Evolutionary conservation across 2,113 vertebrate species (phyloP).

Genomic region (Enhydra lutris): DNA sequence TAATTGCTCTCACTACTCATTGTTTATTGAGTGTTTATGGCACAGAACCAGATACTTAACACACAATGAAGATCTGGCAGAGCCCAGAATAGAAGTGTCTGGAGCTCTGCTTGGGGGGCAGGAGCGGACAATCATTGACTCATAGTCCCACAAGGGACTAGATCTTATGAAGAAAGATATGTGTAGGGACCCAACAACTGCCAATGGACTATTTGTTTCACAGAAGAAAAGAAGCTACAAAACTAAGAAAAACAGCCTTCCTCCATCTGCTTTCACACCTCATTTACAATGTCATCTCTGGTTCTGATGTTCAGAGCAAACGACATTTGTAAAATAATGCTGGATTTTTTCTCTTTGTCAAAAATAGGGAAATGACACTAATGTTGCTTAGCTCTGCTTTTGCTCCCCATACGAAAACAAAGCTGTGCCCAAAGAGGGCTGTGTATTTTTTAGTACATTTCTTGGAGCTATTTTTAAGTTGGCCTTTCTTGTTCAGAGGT

Average conservation of each 20-base stretch:
- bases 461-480: constrained; percentile 17
- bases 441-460: not conserved
- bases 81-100: not conserved
- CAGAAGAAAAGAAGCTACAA: not conserved
- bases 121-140: not conserved
- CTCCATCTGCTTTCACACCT: not conserved
- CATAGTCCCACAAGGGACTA: not conserved
- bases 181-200: not conserved
- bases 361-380: not conserved
- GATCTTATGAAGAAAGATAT: not conserved
- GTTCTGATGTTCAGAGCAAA: not conserved
- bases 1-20: not conserved
- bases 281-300: not conserved
- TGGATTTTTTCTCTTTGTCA: not conserved
- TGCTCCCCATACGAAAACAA: not conserved
- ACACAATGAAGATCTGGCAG: not conserved
- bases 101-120: not conserved
- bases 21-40: not conserved
- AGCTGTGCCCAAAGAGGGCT: not conserved
- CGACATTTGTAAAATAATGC: not conserved
- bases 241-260: not conserved
- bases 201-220: not conserved
- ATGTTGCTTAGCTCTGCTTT: not conserved
- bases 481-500: not conserved
- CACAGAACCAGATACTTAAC: not conserved